Conservation (phyloP, 2,113 vertebrate genomes). For the Microcebus lehilahytsara region DNA sequence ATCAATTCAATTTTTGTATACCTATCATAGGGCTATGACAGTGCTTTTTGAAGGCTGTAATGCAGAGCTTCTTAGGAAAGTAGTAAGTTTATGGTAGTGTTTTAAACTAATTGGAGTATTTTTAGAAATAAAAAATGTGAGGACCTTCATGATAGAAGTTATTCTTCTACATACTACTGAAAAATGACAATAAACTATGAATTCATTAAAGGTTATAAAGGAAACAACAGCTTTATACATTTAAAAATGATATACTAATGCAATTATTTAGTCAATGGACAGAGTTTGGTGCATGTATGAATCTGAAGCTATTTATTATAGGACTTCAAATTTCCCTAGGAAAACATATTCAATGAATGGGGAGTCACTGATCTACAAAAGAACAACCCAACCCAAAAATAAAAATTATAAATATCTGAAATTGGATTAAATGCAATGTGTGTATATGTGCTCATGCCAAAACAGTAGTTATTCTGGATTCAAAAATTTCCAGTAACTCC, state of each 20-base stretch:
- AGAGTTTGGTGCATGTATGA: neutral
- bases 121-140: neutral
- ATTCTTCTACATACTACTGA: neutral
- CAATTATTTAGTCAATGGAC: neutral
- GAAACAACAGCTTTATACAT: neutral
- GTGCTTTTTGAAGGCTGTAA: neutral
- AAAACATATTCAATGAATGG: neutral
- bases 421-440: neutral
- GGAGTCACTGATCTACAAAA: neutral
- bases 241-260: neutral
- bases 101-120: neutral
- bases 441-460: neutral
- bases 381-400: neutral
- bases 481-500: neutral
- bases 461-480: neutral
- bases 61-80: neutral
- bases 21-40: neutral
- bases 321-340: neutral
- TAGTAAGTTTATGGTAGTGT: neutral
- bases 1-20: neutral
- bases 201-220: neutral
- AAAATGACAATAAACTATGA: slow-evolving; percentile 8
- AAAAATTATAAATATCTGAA: slow-evolving; percentile 24
- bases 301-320: neutral
- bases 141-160: neutral